Evolutionary conservation across 92 coral and sea anemone genomes (phyloP).

Genomic region (Zoanthus gigantus): DNA sequence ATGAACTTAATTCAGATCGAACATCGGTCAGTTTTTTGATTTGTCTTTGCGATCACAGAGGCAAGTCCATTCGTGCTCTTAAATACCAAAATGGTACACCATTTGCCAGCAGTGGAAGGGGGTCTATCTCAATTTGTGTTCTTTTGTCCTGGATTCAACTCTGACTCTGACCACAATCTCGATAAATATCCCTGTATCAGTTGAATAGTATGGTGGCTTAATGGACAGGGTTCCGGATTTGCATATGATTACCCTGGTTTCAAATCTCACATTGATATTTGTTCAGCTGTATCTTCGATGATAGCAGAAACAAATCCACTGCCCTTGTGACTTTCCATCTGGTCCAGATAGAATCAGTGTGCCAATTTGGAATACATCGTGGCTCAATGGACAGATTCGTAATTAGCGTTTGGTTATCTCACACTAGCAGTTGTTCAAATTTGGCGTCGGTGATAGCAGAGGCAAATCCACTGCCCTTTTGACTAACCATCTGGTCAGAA

Average conservation of each 20-base stretch:
- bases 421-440: neutral
- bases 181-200: neutral
- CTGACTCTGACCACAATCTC: too few relatives aligned
- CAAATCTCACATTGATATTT: neutral
- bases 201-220: neutral
- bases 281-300: neutral
- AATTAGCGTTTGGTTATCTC: neutral
- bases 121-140: too few relatives aligned
- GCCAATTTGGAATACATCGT: neutral
- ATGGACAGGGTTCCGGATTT: neutral
- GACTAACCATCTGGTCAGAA: too few relatives aligned
- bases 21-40: too few relatives aligned
- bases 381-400: neutral
- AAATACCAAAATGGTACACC: too few relatives aligned
- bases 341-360: neutral
- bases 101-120: too few relatives aligned
- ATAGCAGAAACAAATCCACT: neutral
- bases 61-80: too few relatives aligned
- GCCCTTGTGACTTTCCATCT: neutral
- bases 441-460: neutral
- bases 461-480: neutral
- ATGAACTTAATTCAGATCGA: too few relatives aligned
- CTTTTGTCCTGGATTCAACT: too few relatives aligned
- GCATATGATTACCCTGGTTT: neutral
- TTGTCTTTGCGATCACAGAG: too few relatives aligned